These are phyloP conservation scores for Holothuria glaberrima DNA, from an alignment of 35 echinoderm and acorn worm species.

Conservation along the genomic window DNA sequence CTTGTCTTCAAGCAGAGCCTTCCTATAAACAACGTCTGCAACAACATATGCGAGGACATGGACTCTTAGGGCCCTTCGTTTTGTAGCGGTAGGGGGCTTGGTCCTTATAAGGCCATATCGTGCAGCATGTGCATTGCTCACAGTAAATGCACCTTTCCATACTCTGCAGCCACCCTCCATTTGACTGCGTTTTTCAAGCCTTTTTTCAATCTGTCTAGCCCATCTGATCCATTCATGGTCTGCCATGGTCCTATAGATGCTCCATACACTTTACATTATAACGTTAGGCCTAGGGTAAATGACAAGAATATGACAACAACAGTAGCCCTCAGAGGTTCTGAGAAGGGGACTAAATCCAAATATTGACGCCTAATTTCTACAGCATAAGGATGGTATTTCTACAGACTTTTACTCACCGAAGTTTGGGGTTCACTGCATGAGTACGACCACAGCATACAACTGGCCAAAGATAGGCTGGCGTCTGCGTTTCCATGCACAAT, in stretches of 20 bases:
- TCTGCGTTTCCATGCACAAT: no score
- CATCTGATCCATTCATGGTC: background rate
- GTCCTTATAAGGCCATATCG: background rate
- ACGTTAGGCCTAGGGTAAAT: background rate
- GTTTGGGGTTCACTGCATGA: background rate
- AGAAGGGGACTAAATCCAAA: background rate
- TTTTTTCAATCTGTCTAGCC: background rate
- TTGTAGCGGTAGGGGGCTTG: background rate
- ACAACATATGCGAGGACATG: background rate
- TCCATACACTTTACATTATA: no score
- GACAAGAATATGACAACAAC: background rate
- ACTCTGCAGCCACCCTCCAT: background rate
- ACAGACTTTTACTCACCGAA: background rate
- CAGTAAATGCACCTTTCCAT: background rate
- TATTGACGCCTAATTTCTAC: background rate
- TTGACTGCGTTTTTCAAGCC: background rate
- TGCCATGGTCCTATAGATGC: background rate
- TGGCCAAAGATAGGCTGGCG: no score
- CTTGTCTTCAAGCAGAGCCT: background rate
- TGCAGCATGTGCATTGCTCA: background rate
- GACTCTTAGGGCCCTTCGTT: background rate
- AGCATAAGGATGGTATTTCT: background rate
- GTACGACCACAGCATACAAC: no score
- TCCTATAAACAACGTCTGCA: background rate
- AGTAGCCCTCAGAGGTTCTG: background rate